These are phyloP conservation scores for Hyla sarda DNA, from an alignment of 2,113 vertebrate species.

Conservation along the genomic window DNA sequence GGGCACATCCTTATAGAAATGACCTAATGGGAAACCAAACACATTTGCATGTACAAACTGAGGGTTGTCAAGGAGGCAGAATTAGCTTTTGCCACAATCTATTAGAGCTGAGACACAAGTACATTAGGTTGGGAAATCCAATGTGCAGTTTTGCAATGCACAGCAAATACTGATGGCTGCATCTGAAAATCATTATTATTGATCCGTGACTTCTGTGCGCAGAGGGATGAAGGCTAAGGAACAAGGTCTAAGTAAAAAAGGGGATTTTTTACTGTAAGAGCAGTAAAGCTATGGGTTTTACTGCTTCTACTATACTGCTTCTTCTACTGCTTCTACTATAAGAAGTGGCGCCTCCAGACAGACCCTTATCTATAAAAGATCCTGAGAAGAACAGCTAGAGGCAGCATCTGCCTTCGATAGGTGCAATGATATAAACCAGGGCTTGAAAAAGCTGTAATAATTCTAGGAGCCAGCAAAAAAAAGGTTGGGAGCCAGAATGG, in stretches of 20 bases:
- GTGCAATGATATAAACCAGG: too few species aligned
- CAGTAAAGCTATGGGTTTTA: not conserved
- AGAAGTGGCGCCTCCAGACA: not conserved
- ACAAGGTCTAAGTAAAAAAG: not conserved
- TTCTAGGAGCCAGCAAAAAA: too few species aligned
- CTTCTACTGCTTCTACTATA: not conserved
- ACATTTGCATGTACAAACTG: not conserved
- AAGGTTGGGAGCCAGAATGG: too few species aligned
- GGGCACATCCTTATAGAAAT: not conserved
- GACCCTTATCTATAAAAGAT: too few species aligned
- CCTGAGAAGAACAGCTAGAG: too few species aligned
- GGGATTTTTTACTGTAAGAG: not conserved
- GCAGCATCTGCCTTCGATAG: too few species aligned
- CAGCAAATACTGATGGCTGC: not conserved
- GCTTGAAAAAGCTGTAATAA: too few species aligned
- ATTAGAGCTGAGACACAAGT: not conserved
- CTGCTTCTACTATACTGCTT: not conserved
- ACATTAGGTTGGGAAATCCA: not conserved
- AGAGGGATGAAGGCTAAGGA: not conserved
- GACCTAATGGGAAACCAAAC: not conserved
- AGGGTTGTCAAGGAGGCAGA: not conserved
- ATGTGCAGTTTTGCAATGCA: not conserved
- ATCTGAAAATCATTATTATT: conserved; percentile 8
- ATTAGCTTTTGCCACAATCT: not conserved
- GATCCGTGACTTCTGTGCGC: not conserved